Base-by-base conservation (phyloP, 2,888 invertebrate genomes). In the Aphrophora alni region DNA sequence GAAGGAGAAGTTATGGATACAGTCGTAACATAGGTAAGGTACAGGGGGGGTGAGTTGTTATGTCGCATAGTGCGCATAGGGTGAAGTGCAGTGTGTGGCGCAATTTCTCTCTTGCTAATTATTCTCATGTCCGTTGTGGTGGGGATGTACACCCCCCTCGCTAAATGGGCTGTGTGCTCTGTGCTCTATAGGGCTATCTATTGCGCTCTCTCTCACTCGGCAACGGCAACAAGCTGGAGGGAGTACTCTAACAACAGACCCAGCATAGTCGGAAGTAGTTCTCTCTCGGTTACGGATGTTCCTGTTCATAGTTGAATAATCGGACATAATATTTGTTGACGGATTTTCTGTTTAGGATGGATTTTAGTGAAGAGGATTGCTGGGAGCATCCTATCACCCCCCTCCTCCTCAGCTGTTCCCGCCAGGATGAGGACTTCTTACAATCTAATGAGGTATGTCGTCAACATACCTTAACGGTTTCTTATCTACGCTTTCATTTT, bases 161-260 rank as follows among this genome's bases (percentile, higher is more conserved):
- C 44, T 38, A 33, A n/a, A 25, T 51, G 38, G n/a, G n/a, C n/a
- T n/a, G n/a, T n/a, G n/a, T n/a, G n/a, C n/a, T n/a, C n/a, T n/a
- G n/a, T 51, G 27, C 75, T 75, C 75, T 75, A 38, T 75, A 24
- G 38, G 44, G 26, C 77, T 28, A 44, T 71, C 73, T 44, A 70
- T 78, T 38, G 26, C 78, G 25, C 71, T 71, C 69, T 78, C 70
- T 44, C 17, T 78, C 78, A 73, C 38, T 72, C 78, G 44, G 73
- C 24, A 44, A n/a, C 25, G 1, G 5, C 28, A 44, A n/a, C 26
- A 17, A 24, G 79, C 44, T 71, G 38, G 59, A 44, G 77, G 82
- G 77, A 82, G 76, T 82, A 74, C 77, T 74, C 77, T 68, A 28
- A 75, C 75, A 51, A 75, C 51, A 51, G 24, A 38, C 10, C 75